These are phyloP conservation scores for Pterostichus niger DNA, from an alignment of 2,888 invertebrate genomes.

Conservation along the genomic window DNA sequence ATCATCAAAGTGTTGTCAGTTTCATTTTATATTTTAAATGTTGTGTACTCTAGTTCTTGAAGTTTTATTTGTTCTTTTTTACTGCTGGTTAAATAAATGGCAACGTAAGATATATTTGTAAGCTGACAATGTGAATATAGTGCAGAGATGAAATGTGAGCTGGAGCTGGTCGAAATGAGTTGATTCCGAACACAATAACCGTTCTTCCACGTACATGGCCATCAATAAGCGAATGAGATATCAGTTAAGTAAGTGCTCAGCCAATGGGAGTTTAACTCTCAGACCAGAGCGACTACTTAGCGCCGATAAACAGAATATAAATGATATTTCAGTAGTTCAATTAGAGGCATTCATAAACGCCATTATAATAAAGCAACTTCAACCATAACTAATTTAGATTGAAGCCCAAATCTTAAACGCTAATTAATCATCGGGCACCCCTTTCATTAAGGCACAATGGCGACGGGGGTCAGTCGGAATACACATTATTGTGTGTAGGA, in stretches of 20 bases:
- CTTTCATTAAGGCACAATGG: conserved; percentile 63
- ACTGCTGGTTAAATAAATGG: too few relatives aligned
- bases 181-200: conserved; percentile 9
- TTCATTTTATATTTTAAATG: too few relatives aligned
- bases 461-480: conserved; percentile 58
- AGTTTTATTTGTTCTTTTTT: too few relatives aligned
- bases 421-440: conserved; percentile 64
- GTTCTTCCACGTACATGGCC: conserved; percentile 30
- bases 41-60: too few relatives aligned
- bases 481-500: conserved; percentile 58
- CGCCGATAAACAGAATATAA: conserved; percentile 66
- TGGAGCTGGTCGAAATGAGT: neutral
- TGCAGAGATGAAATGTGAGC: neutral
- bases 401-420: conserved; percentile 66
- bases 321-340: conserved; percentile 66
- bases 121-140: neutral
- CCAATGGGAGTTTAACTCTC: conserved; percentile 19
- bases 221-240: conserved; percentile 26
- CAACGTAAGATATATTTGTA: too few relatives aligned
- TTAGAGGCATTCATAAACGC: conserved; percentile 66
- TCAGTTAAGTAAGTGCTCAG: conserved; percentile 23
- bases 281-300: conserved; percentile 57
- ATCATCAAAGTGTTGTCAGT: too few relatives aligned
- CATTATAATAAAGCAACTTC: conserved; percentile 66
- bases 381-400: conserved; percentile 66